Evolutionary conservation across 2,797 vertebrate genomes (phyloP).

Genomic region (Parauchenoglanis punctatus): DNA sequence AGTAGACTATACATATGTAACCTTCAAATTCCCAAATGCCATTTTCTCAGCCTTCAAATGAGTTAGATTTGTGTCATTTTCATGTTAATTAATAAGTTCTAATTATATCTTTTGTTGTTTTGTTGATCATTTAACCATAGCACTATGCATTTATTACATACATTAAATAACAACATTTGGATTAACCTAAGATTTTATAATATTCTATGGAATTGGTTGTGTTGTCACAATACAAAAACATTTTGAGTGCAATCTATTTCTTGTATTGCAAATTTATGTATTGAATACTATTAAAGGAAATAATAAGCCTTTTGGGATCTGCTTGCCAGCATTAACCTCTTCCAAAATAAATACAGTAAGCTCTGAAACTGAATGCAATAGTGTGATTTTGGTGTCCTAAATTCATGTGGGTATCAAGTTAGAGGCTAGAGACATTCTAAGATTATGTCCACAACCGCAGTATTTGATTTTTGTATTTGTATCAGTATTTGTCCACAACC

Average conservation of each 20-base stretch:
- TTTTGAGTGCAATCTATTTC: background rate
- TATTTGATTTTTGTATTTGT: background rate
- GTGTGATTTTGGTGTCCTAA: background rate
- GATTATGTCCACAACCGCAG: background rate
- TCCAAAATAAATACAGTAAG: background rate
- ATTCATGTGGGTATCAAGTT: background rate
- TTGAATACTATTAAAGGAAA: background rate
- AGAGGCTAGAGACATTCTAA: background rate
- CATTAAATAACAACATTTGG: background rate
- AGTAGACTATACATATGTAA: background rate
- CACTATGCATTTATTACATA: background rate
- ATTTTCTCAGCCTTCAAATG: background rate
- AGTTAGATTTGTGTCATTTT: background rate
- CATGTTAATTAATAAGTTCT: too few relatives aligned
- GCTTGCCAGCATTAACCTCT: background rate
- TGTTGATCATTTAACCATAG: too few relatives aligned
- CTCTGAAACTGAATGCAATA: background rate
- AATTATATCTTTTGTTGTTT: too few relatives aligned
- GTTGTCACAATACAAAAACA: background rate
- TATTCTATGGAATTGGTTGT: background rate
- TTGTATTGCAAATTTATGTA: background rate
- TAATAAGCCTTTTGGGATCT: background rate
- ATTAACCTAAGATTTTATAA: background rate
- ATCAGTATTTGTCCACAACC: too few relatives aligned
- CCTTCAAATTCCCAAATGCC: background rate